Evolutionary conservation across 2,113 vertebrate species (phyloP), one percentile per base, ranked within the genome.

Genomic region (Xenopus tropicalis): DNA sequence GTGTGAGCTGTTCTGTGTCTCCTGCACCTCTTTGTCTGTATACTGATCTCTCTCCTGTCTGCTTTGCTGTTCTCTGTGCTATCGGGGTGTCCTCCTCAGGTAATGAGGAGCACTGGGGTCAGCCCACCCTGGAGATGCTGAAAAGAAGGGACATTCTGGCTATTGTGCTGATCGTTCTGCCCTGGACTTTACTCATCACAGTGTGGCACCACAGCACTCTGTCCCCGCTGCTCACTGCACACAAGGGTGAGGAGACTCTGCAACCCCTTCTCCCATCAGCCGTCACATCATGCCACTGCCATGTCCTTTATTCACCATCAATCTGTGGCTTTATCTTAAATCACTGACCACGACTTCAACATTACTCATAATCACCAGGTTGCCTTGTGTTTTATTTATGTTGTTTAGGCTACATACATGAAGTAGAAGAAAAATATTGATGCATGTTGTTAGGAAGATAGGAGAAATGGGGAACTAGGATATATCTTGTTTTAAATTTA

Each of bases 81-180:
- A 80, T 88, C 86, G 77, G 88, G 88, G 89, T 88, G 80, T 89
- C 64, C 22, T 82, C 83, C 82, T 80, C 91, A 98, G 96, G 95
- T 97, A 94, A 98, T 94, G 95, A 94, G 89, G 92, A 96, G 92
- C 93, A 93, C 90, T 90, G 93, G 92, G 92, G 89, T 90, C 94
- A 95, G 88, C 91, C 93, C 94, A 90, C 90, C 91, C 93, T 95
- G 95, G 96, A 99, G 95, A 99, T 99, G 97, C 95, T 94, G 94
- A 99, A 98, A 87, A 95, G 97, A 96, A 95, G 97, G 91, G 96
- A 98, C 92, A 94, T 98, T 93, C 95, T 99, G 84, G 95, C 96
- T 79, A 93, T 98, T 72, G 93, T 99, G 86, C 96, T 99, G 90
- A 99, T 99, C 68, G 95, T 99, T 86, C 94, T 99, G 86, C 97